Percentiles rank a stretch among this genome's conserved stretches.
These are phyloP conservation scores for Tinamus guttatus DNA, from an alignment of 2,113 vertebrate genomes.

Conservation along the genomic window DNA sequence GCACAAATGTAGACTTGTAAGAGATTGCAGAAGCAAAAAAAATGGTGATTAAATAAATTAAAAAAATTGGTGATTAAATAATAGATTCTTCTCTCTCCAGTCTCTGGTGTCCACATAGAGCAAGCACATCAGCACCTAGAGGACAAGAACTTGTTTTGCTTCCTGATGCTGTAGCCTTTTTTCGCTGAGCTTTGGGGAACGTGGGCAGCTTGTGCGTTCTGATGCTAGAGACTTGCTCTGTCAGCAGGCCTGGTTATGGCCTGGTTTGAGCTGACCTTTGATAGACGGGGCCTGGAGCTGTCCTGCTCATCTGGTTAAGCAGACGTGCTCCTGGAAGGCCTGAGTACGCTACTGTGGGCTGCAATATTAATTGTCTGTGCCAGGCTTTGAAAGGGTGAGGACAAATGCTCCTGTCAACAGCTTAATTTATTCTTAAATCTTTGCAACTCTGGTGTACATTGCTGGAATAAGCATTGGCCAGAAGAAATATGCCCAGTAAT, in stretches of 20 bases:
- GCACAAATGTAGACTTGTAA: constrained; percentile 6
- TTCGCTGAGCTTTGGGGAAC: neutral
- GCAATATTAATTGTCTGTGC: neutral
- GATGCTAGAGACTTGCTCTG: neutral
- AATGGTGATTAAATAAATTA: constrained; percentile 8
- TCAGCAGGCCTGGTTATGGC: neutral
- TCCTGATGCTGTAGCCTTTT: neutral
- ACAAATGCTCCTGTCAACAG: neutral
- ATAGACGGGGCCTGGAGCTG: neutral
- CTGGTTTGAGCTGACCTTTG: neutral
- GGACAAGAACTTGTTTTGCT: neutral
- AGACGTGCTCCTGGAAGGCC: neutral
- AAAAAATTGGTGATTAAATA: constrained; percentile 42
- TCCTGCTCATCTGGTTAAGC: neutral
- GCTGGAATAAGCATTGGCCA: neutral
- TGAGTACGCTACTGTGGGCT: neutral
- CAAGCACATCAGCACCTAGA: neutral
- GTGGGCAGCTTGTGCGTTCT: neutral
- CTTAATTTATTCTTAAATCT: neutral
- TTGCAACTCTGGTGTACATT: neutral
- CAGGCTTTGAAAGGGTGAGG: neutral
- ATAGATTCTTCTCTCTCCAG: constrained; percentile 20
- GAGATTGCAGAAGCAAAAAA: constrained; percentile 15
- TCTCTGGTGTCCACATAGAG: neutral
- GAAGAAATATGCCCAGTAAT: neutral